These are phyloP conservation scores for Mirounga angustirostris DNA, from an alignment of 2,113 vertebrate species.

Conservation along the genomic window DNA sequence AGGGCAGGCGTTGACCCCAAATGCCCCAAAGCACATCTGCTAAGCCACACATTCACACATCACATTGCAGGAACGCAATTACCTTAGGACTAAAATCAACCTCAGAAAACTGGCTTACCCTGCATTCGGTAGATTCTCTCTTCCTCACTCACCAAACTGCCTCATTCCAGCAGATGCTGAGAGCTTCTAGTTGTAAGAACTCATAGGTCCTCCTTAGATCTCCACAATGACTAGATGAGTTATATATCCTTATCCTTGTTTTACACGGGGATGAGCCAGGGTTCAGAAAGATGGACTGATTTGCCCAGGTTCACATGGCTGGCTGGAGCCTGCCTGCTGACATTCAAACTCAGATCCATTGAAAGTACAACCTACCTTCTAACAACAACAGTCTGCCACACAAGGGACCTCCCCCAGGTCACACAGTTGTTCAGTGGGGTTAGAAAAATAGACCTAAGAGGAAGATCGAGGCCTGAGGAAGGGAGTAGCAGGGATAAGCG, in stretches of 20 bases:
- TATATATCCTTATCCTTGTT: not conserved
- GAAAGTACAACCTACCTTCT: not conserved
- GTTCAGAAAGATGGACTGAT: not conserved
- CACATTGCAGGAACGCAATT: not conserved
- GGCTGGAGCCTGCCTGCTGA: not conserved
- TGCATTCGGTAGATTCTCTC: not conserved
- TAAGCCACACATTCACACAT: not conserved
- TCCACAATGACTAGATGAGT: not conserved
- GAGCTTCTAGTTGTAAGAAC: not conserved
- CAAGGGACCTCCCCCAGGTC: not conserved
- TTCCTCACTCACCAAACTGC: not conserved
- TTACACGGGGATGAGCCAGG: not conserved
- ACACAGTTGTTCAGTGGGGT: not conserved
- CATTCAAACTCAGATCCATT: not conserved
- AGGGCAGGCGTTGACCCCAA: not conserved
- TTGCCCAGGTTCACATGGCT: not conserved
- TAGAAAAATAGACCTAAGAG: not conserved
- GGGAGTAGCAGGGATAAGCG: not conserved
- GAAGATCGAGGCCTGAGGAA: not conserved
- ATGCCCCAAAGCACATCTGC: not conserved
- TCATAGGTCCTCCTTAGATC: not conserved
- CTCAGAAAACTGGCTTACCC: slow-evolving; percentile 10
- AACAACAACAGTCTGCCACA: not conserved
- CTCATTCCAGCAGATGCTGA: slow-evolving; percentile 17
- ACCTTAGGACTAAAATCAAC: not conserved